Conservation (phyloP, 1,140 invertebrate genomes). For the Temnothorax nylanderi region DNA sequence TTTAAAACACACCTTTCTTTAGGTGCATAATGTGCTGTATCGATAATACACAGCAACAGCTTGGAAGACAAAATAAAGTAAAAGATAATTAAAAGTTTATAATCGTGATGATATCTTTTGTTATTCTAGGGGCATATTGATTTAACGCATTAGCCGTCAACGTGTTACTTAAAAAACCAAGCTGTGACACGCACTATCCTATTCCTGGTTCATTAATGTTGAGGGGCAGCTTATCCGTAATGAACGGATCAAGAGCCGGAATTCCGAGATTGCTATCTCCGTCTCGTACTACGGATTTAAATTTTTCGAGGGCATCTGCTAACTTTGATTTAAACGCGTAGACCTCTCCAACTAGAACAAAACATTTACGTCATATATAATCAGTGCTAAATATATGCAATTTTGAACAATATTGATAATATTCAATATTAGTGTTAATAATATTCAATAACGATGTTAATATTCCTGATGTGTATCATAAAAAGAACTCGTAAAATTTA, state of each 20-base stretch:
- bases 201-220: not conserved
- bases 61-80: not conserved
- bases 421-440: not conserved
- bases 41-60: not conserved
- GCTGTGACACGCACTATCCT: slow-evolving; percentile 45
- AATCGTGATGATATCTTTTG: not conserved
- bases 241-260: slow-evolving; percentile 65
- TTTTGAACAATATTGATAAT: not conserved
- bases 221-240: not conserved
- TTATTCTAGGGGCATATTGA: not conserved
- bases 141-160: not conserved
- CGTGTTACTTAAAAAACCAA: not conserved
- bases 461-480: not conserved
- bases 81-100: not conserved
- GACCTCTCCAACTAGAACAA: not conserved
- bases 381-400: not conserved
- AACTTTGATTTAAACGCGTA: not conserved
- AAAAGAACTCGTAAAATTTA: not conserved
- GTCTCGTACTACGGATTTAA: not conserved
- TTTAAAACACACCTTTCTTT: not conserved
- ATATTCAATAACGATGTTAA: not conserved
- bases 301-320: not conserved
- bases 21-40: not conserved
- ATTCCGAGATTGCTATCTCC: slow-evolving; percentile 37
- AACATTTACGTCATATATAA: not conserved